These are phyloP conservation scores for Hozukius guyotensis DNA, from an alignment of 2,797 vertebrate genomes.

Conservation along the genomic window DNA sequence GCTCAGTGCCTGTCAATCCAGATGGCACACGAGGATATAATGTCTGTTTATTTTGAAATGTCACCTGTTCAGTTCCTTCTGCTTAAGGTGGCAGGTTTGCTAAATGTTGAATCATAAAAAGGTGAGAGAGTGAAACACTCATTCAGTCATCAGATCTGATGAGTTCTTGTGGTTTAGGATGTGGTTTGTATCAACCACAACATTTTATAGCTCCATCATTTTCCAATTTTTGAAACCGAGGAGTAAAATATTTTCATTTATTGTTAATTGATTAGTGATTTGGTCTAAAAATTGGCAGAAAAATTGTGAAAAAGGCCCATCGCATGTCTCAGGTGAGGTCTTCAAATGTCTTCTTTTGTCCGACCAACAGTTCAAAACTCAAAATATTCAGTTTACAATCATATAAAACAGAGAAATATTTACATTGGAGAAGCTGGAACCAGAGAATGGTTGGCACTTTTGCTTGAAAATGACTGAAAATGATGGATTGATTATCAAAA, in stretches of 20 bases:
- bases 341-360: not conserved
- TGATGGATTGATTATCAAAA: not conserved
- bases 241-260: not conserved
- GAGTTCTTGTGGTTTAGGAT: not conserved
- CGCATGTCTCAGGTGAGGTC: not conserved
- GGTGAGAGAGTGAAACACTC: not conserved
- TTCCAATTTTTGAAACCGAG: not conserved
- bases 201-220: not conserved
- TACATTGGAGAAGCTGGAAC: not conserved
- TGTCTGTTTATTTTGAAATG: slow-evolving; percentile 9
- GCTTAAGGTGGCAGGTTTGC: not conserved
- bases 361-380: not conserved
- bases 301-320: not conserved
- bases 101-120: not conserved
- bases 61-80: not conserved
- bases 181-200: not conserved
- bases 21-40: not conserved
- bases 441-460: not conserved
- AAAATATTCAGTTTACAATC: not conserved
- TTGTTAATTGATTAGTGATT: not conserved
- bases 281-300: not conserved
- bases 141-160: not conserved
- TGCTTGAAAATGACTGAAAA: not conserved
- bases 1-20: not conserved
- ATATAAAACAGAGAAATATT: not conserved